phyloP scores from a whole-genome alignment of 2,797 vertebrate species.

The Micromesistius poutassou region DNA sequence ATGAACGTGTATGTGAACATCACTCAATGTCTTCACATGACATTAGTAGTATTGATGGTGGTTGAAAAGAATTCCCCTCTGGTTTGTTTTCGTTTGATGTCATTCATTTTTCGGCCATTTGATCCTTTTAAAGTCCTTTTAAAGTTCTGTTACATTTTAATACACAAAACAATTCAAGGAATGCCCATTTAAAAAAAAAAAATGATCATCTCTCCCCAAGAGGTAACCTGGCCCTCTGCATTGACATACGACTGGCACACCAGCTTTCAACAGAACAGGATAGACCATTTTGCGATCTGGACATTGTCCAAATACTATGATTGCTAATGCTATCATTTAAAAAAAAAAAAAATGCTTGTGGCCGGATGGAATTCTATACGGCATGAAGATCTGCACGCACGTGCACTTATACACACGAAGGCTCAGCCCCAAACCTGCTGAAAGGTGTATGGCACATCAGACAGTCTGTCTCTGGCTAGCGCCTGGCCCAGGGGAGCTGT shows the following conservation, averaged over 20 bases:
- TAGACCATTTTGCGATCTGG: neutral
- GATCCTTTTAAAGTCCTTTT: neutral
- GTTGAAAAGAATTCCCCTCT: neutral
- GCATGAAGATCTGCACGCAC: neutral
- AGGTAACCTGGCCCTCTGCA: neutral
- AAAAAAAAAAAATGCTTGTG: neutral
- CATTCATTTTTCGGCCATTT: neutral
- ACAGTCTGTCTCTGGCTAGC: constrained; percentile 2
- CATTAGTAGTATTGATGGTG: neutral
- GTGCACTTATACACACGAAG: neutral
- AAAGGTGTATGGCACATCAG: constrained; percentile 6
- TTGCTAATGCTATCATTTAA: neutral
- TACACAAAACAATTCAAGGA: neutral
- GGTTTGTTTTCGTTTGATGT: neutral
- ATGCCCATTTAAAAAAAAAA: neutral
- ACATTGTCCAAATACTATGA: neutral
- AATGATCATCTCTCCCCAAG: neutral
- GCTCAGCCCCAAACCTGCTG: neutral
- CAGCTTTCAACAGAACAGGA: neutral
- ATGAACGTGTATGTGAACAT: neutral
- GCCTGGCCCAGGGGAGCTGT: neutral
- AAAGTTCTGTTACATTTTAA: neutral
- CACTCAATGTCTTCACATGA: neutral
- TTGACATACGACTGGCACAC: neutral
- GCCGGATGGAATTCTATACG: constrained; percentile 3